Evolutionary conservation across 2,797 vertebrate species (phyloP), one percentile per base, ranked within the genome.

Genomic region (Acrocephalus scirpaceus): DNA sequence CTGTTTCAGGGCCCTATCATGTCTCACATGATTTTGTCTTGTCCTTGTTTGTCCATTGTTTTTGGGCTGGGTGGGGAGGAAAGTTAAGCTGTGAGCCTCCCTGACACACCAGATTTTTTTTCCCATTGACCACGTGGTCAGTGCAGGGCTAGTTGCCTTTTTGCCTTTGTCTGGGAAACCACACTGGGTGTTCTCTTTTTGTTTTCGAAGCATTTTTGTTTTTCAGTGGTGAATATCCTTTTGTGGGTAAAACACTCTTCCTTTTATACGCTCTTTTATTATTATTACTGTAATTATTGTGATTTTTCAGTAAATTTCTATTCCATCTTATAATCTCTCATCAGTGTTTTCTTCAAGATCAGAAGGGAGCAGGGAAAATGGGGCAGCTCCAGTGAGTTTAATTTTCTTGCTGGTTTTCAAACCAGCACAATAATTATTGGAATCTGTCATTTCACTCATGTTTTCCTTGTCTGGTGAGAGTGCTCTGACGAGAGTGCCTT

Each of bases 51-150:
- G 69, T 34, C 42, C 2, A 7, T 16, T 48, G 7, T 10, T 70
- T 62, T 48, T 4, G 8, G 16, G 4, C 17, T 30, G 34, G 11
- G 11, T 58, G 36, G 5, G 29, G 16, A 29, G 18, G 7, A 17
- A 22, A 48, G 13, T 15, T 34, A 10, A 17, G 13, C 16, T 61
- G 4, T 30, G 42, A 56, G 11, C 3, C 17, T 30, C 21, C 34
- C 30, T 70, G 48, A 10, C 34, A 34, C 3, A 7, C 11, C 0
- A 0, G 6, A 8, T 48, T 34, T 70, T 30, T 77, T 56, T 62
- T 18, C 56, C 42, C 20, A 7, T 15, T 26, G 10, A 21, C 25
- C 9, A 10, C 0, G 1, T 5, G 48, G 30, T 30, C 65, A 48
- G 13, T 26, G 30, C 29, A 54, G 29, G 48, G 56, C 23, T 47